A percentile compares a stretch with the other conserved stretches of the same genome.
Evolutionary conservation across 2,888 invertebrate species (phyloP).

Genomic region (Temnothorax rugatulus): DNA sequence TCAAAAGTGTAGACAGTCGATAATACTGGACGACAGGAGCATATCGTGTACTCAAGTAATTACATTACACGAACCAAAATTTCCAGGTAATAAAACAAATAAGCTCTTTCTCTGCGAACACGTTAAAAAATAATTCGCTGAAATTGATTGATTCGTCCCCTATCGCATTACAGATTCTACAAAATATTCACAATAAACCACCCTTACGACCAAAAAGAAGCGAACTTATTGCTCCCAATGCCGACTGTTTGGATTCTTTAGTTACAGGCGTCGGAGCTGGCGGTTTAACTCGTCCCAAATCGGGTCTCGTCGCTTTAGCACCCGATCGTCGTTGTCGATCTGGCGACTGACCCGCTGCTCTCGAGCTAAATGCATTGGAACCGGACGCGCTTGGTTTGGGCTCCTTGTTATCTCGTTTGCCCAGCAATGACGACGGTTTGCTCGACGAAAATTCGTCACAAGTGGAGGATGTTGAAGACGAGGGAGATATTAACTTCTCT

Average conservation of each 20-base stretch:
- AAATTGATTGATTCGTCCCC: background rate
- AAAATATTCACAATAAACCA: slow-evolving; percentile 89
- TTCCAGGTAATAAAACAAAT: slow-evolving; percentile 19
- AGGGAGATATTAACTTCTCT: slow-evolving; percentile 81
- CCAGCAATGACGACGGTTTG: slow-evolving; percentile 58
- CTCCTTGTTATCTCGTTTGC: slow-evolving; percentile 51
- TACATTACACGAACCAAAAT: background rate
- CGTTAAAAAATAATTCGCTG: slow-evolving; percentile 40
- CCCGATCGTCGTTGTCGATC: slow-evolving; percentile 87
- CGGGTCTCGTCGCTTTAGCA: slow-evolving; percentile 88
- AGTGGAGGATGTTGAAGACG: slow-evolving; percentile 59
- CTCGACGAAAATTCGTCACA: slow-evolving; percentile 50
- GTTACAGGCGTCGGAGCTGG: slow-evolving; percentile 75
- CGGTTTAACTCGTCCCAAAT: slow-evolving; percentile 88
- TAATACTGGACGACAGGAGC: slow-evolving; percentile 16
- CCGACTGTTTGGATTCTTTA: slow-evolving; percentile 86
- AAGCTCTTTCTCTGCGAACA: slow-evolving; percentile 6
- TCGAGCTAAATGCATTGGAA: slow-evolving; percentile 87
- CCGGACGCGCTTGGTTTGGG: slow-evolving; percentile 86
- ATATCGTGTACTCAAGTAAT: background rate
- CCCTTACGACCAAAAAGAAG: slow-evolving; percentile 95
- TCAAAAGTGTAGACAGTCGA: slow-evolving; percentile 13
- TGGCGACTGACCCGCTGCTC: slow-evolving; percentile 67
- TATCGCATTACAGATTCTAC: slow-evolving; percentile 13
- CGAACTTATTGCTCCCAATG: slow-evolving; percentile 93